Conservation (phyloP, 1,140 invertebrate species). For the Andrena cerasifolii region DNA sequence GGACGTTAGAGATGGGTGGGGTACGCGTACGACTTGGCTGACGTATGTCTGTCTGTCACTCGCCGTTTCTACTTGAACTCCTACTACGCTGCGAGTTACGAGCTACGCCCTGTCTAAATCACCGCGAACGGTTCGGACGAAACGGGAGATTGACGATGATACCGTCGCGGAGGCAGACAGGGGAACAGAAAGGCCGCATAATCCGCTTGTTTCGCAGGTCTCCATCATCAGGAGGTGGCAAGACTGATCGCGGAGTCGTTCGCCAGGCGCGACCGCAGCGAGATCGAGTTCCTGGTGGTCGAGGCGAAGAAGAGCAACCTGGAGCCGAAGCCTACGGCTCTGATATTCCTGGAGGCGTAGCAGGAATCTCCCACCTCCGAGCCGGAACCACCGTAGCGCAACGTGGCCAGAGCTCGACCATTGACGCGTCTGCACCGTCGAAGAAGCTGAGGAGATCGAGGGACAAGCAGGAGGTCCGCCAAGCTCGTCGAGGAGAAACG, state of each 20-base stretch:
- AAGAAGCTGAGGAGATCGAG: not conserved
- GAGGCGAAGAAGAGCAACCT: constrained; percentile 95
- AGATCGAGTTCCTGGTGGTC: constrained; percentile 94
- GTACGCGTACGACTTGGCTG: no score
- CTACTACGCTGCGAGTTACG: no score
- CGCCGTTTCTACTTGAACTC: no score
- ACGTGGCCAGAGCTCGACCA: constrained; percentile 51
- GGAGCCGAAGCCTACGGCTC: constrained; percentile 92
- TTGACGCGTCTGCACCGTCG: constrained; percentile 4
- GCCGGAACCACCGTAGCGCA: constrained; percentile 77
- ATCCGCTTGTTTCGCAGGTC: constrained; percentile 70
- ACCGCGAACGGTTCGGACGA: no score
- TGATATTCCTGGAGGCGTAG: constrained; percentile 95
- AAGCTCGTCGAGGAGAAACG: not conserved
- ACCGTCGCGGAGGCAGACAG: no score
- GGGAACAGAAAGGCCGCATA: no score
- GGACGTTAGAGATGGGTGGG: no score
- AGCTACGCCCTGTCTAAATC: no score
- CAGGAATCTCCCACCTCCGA: constrained; percentile 84
- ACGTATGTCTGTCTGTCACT: no score
- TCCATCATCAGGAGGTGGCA: constrained; percentile 91
- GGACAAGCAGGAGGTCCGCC: no score
- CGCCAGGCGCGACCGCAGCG: constrained; percentile 91
- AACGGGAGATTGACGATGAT: no score
- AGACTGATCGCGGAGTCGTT: constrained; percentile 94